Conservation (phyloP, 2,888 invertebrate species). For the Adelognathus sp. region DNA sequence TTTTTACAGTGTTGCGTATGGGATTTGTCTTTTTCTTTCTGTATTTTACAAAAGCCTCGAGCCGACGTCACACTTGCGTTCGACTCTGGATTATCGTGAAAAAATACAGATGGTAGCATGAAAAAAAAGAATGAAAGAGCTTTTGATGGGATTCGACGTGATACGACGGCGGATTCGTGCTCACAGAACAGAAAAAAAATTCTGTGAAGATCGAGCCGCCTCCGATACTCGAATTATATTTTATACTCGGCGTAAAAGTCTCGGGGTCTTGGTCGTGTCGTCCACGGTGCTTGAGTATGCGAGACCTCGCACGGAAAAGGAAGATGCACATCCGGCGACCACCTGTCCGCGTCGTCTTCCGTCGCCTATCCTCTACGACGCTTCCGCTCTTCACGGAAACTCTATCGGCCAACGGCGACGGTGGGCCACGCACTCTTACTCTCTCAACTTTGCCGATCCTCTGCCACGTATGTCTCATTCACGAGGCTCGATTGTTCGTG, state of each 20-base stretch:
- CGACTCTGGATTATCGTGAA: too few relatives aligned
- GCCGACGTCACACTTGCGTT: too few relatives aligned
- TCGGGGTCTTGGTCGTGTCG: slow-evolving; percentile 25
- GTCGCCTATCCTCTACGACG: slow-evolving; percentile 69
- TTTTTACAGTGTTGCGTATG: too few relatives aligned
- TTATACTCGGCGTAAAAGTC: neutral
- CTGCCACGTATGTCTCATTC: slow-evolving; percentile 18
- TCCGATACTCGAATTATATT: neutral
- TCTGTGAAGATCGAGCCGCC: neutral
- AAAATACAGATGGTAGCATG: too few relatives aligned
- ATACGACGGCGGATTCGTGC: too few relatives aligned
- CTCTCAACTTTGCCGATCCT: slow-evolving; percentile 59
- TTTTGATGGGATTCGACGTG: too few relatives aligned
- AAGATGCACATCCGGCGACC: slow-evolving; percentile 80
- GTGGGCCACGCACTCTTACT: slow-evolving; percentile 34
- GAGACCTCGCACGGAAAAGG: slow-evolving; percentile 71
- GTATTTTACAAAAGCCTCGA: too few relatives aligned
- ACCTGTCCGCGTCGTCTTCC: slow-evolving; percentile 73
- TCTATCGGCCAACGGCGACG: slow-evolving; percentile 62
- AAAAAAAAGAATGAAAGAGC: too few relatives aligned
- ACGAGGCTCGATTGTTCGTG: slow-evolving; percentile 8
- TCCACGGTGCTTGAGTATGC: slow-evolving; percentile 61
- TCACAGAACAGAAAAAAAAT: too few relatives aligned
- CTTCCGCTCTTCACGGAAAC: slow-evolving; percentile 75
- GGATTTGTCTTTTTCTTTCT: too few relatives aligned